phyloP scores from a whole-genome alignment of 2,797 vertebrate genomes.

The Helostoma temminkii region DNA sequence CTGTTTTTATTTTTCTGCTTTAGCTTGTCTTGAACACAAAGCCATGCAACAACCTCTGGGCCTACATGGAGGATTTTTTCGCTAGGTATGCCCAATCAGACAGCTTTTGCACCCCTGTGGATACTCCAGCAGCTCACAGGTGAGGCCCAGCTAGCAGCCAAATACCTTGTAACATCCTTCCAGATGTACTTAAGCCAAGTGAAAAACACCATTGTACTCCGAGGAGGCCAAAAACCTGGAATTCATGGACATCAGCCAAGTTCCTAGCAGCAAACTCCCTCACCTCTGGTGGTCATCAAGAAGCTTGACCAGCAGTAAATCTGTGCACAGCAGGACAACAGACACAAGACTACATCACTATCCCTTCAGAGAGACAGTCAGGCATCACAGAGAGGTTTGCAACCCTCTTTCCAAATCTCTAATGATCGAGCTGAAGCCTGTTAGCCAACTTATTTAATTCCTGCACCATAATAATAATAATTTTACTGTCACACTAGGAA shows the following conservation, averaged over 20 bases:
- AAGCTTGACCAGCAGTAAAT: background rate
- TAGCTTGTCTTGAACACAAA: conserved; percentile 4
- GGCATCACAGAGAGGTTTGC: background rate
- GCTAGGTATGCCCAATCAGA: background rate
- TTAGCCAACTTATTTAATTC: conserved; percentile 29
- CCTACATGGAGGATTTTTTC: conserved; percentile 9
- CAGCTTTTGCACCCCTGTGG: background rate
- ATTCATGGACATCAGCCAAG: conserved; percentile 28
- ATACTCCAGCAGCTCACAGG: conserved; percentile 15
- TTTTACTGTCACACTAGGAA: conserved; percentile 32
- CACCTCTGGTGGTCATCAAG: conserved; percentile 14
- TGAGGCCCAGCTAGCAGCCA: conserved; percentile 25
- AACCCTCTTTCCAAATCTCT: background rate
- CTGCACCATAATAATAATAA: conserved; percentile 28
- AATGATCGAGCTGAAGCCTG: conserved; percentile 27
- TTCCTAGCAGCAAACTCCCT: conserved; percentile 14
- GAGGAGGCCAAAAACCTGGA: conserved; percentile 18
- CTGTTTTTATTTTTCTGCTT: background rate
- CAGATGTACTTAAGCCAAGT: conserved; percentile 37
- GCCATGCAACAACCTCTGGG: background rate
- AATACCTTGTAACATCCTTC: conserved; percentile 19
- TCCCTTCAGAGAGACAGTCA: background rate
- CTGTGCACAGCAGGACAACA: too few species aligned
- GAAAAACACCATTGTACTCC: conserved; percentile 5
- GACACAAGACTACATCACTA: too few species aligned